Conservation (phyloP, 2,888 invertebrate species). For the Acanthosepion esculentum region DNA sequence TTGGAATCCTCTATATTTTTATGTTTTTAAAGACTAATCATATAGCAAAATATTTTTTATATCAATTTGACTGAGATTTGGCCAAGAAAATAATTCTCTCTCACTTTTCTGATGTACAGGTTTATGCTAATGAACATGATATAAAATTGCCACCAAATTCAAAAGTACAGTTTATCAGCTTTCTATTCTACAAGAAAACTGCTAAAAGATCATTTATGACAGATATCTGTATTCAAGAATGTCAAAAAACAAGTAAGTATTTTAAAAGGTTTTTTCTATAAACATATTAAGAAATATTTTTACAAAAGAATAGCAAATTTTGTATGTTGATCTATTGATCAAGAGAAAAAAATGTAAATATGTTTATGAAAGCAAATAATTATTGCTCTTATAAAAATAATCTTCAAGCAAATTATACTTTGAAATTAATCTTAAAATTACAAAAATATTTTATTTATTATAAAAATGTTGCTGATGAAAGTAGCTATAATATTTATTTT, state of each 20-base stretch:
- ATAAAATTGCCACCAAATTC: not conserved
- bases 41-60: not conserved
- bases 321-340: not conserved
- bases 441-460: not conserved
- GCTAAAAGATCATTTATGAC: not conserved
- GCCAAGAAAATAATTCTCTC: too few species aligned
- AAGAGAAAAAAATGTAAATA: not conserved
- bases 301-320: not conserved
- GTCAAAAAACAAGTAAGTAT: not conserved
- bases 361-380: slow-evolving; percentile 11
- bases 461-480: too few species aligned
- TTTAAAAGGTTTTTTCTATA: not conserved
- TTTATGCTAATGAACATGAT: not conserved
- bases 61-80: not conserved
- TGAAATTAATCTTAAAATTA: not conserved
- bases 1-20: not conserved
- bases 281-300: not conserved
- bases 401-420: not conserved
- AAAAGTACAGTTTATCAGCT: not conserved
- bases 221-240: not conserved
- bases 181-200: not conserved
- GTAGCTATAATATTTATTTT: too few species aligned
- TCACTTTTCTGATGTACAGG: not conserved
- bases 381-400: not conserved
- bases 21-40: not conserved